phyloP scores from a whole-genome alignment of 2,797 vertebrate genomes.

The Rhinophrynus dorsalis region DNA sequence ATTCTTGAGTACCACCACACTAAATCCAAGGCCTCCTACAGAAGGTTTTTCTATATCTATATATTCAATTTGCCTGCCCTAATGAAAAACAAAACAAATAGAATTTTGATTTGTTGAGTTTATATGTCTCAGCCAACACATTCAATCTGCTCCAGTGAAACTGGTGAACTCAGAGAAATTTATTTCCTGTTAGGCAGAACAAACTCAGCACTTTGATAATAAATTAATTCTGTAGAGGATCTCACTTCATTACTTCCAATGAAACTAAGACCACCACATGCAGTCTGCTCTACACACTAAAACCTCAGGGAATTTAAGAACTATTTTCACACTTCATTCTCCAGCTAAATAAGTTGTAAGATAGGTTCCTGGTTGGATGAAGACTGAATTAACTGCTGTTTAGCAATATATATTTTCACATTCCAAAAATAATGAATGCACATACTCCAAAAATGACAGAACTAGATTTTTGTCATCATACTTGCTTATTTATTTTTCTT shows the following conservation, averaged over 20 bases:
- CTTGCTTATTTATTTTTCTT: too few species aligned
- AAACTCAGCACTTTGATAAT: constrained; percentile 57
- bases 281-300: constrained; percentile 46
- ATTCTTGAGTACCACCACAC: constrained; percentile 85
- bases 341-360: constrained; percentile 51
- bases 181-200: constrained; percentile 53
- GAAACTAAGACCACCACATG: constrained; percentile 53
- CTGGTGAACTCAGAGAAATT: constrained; percentile 50
- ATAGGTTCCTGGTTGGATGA: constrained; percentile 59
- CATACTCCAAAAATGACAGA: constrained; percentile 52
- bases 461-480: too few species aligned
- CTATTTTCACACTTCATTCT: constrained; percentile 64
- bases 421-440: too few species aligned
- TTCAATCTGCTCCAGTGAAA: constrained; percentile 45
- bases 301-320: constrained; percentile 59
- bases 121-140: constrained; percentile 28
- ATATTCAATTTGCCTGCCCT: constrained; percentile 83
- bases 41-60: constrained; percentile 82
- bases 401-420: constrained; percentile 55
- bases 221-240: constrained; percentile 60
- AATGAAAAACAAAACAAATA: constrained; percentile 43
- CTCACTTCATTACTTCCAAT: constrained; percentile 62
- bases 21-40: constrained; percentile 89
- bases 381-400: constrained; percentile 59
- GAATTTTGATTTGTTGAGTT: constrained; percentile 55